Percentiles rank a stretch among this genome's conserved stretches.
phyloP scores from a whole-genome alignment of 2,113 vertebrate genomes.

The Zosterops hypoxanthus region DNA sequence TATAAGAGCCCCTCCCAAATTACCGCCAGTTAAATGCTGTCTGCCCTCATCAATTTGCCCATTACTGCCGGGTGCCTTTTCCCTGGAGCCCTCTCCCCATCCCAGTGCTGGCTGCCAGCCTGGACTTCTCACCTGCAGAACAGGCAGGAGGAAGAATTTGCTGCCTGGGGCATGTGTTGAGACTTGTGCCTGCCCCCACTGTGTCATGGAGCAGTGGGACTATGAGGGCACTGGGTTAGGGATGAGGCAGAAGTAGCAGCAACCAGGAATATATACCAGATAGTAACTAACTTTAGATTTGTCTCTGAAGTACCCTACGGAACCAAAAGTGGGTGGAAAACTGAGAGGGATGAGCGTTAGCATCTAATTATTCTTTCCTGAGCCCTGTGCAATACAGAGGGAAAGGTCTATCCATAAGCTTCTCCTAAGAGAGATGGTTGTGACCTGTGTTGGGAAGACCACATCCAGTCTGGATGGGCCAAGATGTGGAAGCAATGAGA shows the following conservation, averaged over 20 bases:
- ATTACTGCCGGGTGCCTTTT: background rate
- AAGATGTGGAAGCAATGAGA: background rate
- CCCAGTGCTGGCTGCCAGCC: background rate
- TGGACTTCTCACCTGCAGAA: conserved; percentile 21
- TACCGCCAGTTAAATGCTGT: conserved; percentile 25
- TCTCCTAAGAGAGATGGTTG: background rate
- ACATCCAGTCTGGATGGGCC: background rate
- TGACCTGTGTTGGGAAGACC: background rate
- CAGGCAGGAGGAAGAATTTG: background rate
- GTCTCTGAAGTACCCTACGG: background rate
- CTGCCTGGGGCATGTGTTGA: background rate
- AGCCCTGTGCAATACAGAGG: background rate
- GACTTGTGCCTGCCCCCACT: background rate
- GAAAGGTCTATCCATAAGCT: background rate
- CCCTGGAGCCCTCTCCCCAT: background rate
- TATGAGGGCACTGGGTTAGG: background rate
- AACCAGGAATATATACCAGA: background rate
- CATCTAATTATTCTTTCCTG: background rate
- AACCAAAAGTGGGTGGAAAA: background rate
- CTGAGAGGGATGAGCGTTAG: background rate
- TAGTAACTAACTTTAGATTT: background rate
- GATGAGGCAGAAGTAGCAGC: background rate
- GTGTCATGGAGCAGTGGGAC: background rate
- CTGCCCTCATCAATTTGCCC: conserved; percentile 36
- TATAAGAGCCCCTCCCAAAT: background rate